Evolutionary conservation across 2,888 invertebrate genomes (phyloP).

Genomic region (Xanthostigma xanthostigma): DNA sequence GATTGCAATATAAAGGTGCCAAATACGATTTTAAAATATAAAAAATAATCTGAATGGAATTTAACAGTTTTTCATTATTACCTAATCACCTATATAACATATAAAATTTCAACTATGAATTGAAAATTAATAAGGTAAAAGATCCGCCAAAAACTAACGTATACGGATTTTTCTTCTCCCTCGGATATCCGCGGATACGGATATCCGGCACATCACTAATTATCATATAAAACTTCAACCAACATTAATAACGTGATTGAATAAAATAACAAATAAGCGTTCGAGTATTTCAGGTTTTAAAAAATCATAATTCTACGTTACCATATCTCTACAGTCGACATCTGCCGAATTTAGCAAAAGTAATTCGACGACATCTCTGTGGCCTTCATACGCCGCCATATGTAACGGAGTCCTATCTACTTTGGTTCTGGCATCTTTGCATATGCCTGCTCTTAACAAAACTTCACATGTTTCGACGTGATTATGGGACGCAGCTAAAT

Average conservation of each 20-base stretch:
- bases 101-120: too few relatives aligned
- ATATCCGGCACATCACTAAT: too few relatives aligned
- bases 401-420: constrained; percentile 85
- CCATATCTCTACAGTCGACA: constrained; percentile 65
- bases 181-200: too few relatives aligned
- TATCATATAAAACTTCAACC: too few relatives aligned
- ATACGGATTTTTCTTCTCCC: too few relatives aligned
- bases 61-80: too few relatives aligned
- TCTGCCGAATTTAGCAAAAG: constrained; percentile 54
- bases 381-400: constrained; percentile 74
- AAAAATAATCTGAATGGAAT: too few relatives aligned
- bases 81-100: too few relatives aligned
- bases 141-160: too few relatives aligned
- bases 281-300: background rate
- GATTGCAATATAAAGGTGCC: too few relatives aligned
- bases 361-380: constrained; percentile 54
- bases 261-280: constrained; percentile 3
- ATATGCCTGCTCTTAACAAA: constrained; percentile 71
- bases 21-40: too few relatives aligned
- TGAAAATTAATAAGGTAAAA: too few relatives aligned
- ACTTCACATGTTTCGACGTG: constrained; percentile 65
- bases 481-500: constrained; percentile 73
- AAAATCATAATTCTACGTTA: constrained; percentile 22
- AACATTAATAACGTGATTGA: constrained; percentile 1
- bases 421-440: constrained; percentile 79